phyloP scores from a whole-genome alignment of 1,140 invertebrate species.

The Drosophila suzukii region DNA sequence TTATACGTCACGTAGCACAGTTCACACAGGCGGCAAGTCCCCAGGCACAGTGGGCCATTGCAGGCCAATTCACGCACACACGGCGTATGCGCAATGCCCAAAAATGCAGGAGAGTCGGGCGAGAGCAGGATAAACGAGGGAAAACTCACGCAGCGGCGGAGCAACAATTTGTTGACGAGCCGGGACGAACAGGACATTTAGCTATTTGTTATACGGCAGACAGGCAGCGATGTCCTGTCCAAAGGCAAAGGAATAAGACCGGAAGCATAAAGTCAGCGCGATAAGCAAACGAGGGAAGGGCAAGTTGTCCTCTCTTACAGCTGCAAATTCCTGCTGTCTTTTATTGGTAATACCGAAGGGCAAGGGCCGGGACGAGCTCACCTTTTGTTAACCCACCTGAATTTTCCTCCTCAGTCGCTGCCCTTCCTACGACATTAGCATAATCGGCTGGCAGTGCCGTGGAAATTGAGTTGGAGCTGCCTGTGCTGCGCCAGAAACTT shows the following conservation, averaged over 20 bases:
- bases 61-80: slow-evolving; percentile 47
- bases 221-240: slow-evolving; percentile 45
- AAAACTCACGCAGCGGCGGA: slow-evolving; percentile 61
- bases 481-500: slow-evolving; percentile 46
- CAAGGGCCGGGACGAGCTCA: slow-evolving; percentile 22
- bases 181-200: slow-evolving; percentile 28
- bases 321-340: slow-evolving; percentile 61
- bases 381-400: slow-evolving; percentile 19
- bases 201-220: slow-evolving; percentile 55
- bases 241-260: slow-evolving; percentile 60
- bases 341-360: slow-evolving; percentile 60
- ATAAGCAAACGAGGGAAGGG: slow-evolving; percentile 51
- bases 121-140: slow-evolving; percentile 12
- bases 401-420: slow-evolving; percentile 3
- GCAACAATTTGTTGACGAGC: slow-evolving; percentile 78
- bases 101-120: slow-evolving; percentile 7
- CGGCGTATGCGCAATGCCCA: slow-evolving; percentile 72
- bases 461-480: slow-evolving; percentile 64
- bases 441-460: slow-evolving; percentile 46
- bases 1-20: slow-evolving; percentile 66
- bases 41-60: slow-evolving; percentile 59
- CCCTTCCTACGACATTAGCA: slow-evolving; percentile 54
- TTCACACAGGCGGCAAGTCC: slow-evolving; percentile 10
- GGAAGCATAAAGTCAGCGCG: slow-evolving; percentile 78
- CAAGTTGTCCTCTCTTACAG: slow-evolving; percentile 4